Percentiles rank a stretch among this genome's conserved stretches.
These are phyloP conservation scores for Drosophila lacicola DNA, from an alignment of 2,888 invertebrate genomes.

Conservation along the genomic window DNA sequence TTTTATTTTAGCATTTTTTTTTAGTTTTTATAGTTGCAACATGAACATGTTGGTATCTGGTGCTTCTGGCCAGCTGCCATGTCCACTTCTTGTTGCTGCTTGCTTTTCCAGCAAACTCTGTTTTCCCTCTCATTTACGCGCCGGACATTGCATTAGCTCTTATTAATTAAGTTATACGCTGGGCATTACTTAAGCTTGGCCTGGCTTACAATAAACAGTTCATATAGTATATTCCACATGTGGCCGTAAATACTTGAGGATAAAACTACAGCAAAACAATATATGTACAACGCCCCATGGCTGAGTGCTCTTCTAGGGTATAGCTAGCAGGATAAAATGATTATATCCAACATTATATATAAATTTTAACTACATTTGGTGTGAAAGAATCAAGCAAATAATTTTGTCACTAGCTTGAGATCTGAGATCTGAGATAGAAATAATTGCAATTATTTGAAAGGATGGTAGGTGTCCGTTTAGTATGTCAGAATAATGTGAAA, in stretches of 20 bases:
- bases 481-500: too few relatives aligned
- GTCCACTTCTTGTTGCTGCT: conserved; percentile 21
- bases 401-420: too few relatives aligned
- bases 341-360: background rate
- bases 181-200: conserved; percentile 66
- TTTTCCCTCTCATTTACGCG: conserved; percentile 28
- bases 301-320: background rate
- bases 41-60: conserved; percentile 32
- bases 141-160: conserved; percentile 71
- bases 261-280: conserved; percentile 1
- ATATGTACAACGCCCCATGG: background rate
- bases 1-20: conserved; percentile 12
- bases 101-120: conserved; percentile 47
- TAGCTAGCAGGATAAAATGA: background rate
- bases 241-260: conserved; percentile 52
- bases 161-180: conserved; percentile 75
- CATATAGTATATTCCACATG: conserved; percentile 67
- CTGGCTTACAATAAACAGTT: conserved; percentile 70
- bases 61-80: conserved; percentile 13
- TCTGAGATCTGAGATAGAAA: too few relatives aligned
- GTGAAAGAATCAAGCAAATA: too few relatives aligned
- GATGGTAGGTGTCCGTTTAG: too few relatives aligned
- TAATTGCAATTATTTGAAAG: too few relatives aligned
- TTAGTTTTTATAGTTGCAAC: conserved; percentile 39
- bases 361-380: background rate